Conservation (phyloP, 2,888 invertebrate species). For the Aphidoletes aphidimyza region DNA sequence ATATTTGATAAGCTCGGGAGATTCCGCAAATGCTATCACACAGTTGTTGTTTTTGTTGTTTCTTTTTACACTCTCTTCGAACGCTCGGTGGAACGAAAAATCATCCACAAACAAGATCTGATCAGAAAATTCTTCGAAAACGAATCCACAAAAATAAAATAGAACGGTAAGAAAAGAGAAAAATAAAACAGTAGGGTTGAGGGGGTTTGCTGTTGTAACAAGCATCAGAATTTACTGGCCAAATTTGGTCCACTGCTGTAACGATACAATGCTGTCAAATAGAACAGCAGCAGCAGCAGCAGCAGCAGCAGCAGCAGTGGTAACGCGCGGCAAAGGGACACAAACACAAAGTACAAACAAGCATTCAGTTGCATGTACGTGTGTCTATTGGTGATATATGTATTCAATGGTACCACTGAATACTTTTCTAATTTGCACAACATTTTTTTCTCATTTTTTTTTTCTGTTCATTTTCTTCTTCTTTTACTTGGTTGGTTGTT, state of each 20-base stretch:
- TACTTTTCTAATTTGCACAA: slow-evolving; percentile 41
- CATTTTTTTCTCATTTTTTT: neutral
- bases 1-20: neutral
- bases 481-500: no score
- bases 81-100: neutral
- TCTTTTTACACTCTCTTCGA: no score
- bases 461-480: no score
- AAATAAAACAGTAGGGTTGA: neutral
- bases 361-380: no score
- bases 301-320: neutral
- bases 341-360: slow-evolving; percentile 5
- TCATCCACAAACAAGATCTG: neutral
- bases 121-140: neutral
- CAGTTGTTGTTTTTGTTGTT: neutral
- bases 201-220: neutral
- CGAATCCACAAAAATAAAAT: neutral
- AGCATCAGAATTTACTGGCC: neutral
- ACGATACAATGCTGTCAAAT: neutral
- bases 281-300: neutral
- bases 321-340: neutral
- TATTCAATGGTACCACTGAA: neutral
- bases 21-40: neutral
- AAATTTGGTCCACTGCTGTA: no score
- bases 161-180: neutral
- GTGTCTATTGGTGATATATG: neutral